Evolutionary conservation across 1,140 invertebrate genomes (phyloP), one percentile per base, ranked within the genome.

Genomic region (Chironomus tepperi): DNA sequence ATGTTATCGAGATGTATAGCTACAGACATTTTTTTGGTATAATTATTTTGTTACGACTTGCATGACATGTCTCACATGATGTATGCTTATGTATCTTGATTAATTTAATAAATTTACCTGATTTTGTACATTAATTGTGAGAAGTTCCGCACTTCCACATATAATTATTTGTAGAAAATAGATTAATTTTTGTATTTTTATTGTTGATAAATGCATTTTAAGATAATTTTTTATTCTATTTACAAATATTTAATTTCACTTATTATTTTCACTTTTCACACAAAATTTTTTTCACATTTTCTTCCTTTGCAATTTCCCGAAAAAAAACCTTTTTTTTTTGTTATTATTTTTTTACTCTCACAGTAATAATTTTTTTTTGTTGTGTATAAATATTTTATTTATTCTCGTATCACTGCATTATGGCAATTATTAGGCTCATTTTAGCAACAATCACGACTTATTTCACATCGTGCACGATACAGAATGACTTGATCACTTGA

Each of bases 111-210:
- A 5, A n/a, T 57, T 57, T 57, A 57, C 47, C 47, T 57, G 47
- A 57, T 57, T 57, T 57, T 57, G 47, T 57, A 57, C 47, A 57
- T 57, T 57, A 5, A 57, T n/a, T 57, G 47, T 57, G 47, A 57
- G 47, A 57, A 57, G 47, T 57, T 57, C 47, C 1, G 47, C 47
- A 57, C 47, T 57, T 57, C 12, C 12, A 57, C 10, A 15, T n/a
- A 57, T 8, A 5, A 57, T 57, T 57, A 15, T 57, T 57, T 57
- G 47, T 57, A 57, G 47, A 57, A 57, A 57, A n/a, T 57, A 57
- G 15, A 57, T 34, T 34, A 34, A 2, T 34, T 34, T 34, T 1
- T 34, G 24, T 34, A 34, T 34, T 34, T 34, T 34, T 34, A 34
- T 34, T 34, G 24, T 34, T 34, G 24, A 34, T 57, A 12, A 57